Base-by-base conservation (phyloP, 1,140 invertebrate genomes). In the Helicoverpa armigera region DNA sequence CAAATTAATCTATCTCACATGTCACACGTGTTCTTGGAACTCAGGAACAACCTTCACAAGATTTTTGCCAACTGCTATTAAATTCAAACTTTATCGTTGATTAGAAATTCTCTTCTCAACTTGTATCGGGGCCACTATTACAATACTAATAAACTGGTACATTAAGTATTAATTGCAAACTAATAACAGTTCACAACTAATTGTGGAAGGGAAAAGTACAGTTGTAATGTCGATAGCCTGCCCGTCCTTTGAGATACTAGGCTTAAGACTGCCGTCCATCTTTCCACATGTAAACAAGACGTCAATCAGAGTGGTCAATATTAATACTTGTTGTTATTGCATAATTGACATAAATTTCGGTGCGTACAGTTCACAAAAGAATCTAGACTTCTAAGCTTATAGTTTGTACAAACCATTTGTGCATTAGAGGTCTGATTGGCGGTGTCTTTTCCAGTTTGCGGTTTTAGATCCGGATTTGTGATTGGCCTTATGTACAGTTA, bases 281-380 rank as follows among this genome's bases (percentile, higher is more conserved):
- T 13, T 35, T 43, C 16, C 65, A 50, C 65, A 50, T n/a, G 65
- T 69, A 69, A 69, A 69, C 65, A 69, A 69, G 65, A 50, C 65
- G 65, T 50, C 65, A 69, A 69, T 69, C 65, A 50, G 43, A 50
- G 65, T 50, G 4, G 43, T 16, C 65, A 50, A 51, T 43, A 50
- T 16, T 48, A 43, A 7, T 43, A 43, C 35, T 43, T 43, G 35
- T 43, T 43, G 35, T 43, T 43, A 43, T 67, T 16, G 35, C 35
- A 43, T 50, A 43, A 69, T 69, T 50, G 65, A 50, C 65, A 50
- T 16, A 43, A 50, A 50, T 69, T 50, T 50, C 50, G 63, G 43
- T 16, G 43, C 7, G 65, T 69, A 69, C 31, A 23, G 63, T 50
- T n/a, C 43, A 35, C 43, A 67, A 50, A 18, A 65, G 29, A 65